Percentiles rank a stretch among this genome's conserved stretches.
These are phyloP conservation scores for Mythimna ferrago DNA, from an alignment of 2,888 invertebrate genomes.

Conservation along the genomic window DNA sequence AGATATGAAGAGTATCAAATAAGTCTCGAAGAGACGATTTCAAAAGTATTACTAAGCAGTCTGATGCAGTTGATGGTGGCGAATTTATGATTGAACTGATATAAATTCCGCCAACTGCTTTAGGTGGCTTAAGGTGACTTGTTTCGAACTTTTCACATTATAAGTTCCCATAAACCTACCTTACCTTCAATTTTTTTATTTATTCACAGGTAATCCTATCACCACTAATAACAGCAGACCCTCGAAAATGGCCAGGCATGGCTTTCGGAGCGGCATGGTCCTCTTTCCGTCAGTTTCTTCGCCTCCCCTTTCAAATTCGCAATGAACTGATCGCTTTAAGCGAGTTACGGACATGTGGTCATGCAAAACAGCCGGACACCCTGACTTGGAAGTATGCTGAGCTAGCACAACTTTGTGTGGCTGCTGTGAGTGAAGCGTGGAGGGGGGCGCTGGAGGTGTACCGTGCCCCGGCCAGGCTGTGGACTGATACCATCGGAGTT, in stretches of 20 bases:
- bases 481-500: constrained; percentile 90
- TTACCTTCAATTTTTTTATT: neutral
- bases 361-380: constrained; percentile 78
- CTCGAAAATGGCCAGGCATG: constrained; percentile 84
- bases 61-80: too few relatives aligned
- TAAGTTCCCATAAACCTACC: too few relatives aligned
- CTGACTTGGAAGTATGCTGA: constrained; percentile 86
- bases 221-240: constrained; percentile 84
- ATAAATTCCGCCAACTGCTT: too few relatives aligned
- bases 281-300: constrained; percentile 72
- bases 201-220: constrained; percentile 80
- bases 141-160: too few relatives aligned
- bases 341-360: constrained; percentile 78
- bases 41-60: too few relatives aligned
- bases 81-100: too few relatives aligned
- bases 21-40: too few relatives aligned
- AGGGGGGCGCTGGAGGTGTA: constrained; percentile 78
- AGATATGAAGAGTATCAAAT: too few relatives aligned
- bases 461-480: constrained; percentile 83
- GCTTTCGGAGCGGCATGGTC: constrained; percentile 70
- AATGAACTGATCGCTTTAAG: constrained; percentile 81
- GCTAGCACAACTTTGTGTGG: constrained; percentile 79
- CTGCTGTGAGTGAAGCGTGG: constrained; percentile 81
- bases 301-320: constrained; percentile 76
- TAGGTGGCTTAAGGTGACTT: too few relatives aligned